Evolutionary conservation across 2,113 vertebrate species (phyloP).

Genomic region (Alces alces): DNA sequence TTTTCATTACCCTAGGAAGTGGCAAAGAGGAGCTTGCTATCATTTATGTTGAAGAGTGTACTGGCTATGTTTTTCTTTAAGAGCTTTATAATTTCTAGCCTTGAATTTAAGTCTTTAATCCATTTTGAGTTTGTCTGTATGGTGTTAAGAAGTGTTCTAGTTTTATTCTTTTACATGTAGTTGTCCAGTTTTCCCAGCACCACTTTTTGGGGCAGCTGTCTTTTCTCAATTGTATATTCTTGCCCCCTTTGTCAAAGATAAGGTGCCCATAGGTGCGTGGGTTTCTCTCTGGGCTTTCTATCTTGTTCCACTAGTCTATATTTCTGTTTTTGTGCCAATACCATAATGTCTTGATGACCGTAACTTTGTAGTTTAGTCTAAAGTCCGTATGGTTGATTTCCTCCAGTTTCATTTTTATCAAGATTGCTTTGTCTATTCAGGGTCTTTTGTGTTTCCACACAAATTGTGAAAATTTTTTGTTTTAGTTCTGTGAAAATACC

Average conservation of each 20-base stretch:
- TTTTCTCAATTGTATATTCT: neutral
- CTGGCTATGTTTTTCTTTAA: neutral
- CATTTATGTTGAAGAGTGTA: neutral
- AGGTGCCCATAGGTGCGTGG: neutral
- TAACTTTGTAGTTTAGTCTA: neutral
- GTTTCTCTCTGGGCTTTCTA: neutral
- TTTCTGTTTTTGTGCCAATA: neutral
- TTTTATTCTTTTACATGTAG: neutral
- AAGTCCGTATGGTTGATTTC: neutral
- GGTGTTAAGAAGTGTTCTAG: neutral
- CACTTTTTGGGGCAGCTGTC: neutral
- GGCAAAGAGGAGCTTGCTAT: neutral
- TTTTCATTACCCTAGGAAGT: neutral
- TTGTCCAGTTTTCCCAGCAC: neutral
- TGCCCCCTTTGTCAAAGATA: neutral
- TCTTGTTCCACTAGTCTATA: neutral
- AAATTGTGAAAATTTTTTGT: neutral
- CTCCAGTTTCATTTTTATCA: neutral
- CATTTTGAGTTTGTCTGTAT: neutral
- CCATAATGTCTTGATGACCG: neutral
- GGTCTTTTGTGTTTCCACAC: neutral
- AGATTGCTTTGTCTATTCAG: neutral
- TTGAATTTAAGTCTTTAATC: neutral
- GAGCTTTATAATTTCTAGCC: neutral
- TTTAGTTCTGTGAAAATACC: neutral